A percentile compares a stretch with the other conserved stretches of the same genome.
Conservation (phyloP, 2,113 vertebrate genomes). For the Craseonycteris thonglongyai region DNA sequence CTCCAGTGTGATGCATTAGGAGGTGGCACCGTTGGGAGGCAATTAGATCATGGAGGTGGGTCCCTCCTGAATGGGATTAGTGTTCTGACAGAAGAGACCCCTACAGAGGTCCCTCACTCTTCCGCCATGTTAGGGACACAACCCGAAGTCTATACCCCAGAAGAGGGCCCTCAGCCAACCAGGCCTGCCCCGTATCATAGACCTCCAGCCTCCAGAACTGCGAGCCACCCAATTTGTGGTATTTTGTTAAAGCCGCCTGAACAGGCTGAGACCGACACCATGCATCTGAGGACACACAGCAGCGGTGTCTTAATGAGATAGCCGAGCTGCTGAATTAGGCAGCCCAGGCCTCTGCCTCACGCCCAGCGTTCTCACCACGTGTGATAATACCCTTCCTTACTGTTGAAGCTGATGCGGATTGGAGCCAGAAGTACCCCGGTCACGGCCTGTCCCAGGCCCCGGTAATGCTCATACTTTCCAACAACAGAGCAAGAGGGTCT, state of each 20-base stretch:
- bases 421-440: not conserved
- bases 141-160: not conserved
- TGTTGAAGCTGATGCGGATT: not conserved
- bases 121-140: accelerated
- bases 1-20: not conserved
- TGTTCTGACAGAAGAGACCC: not conserved
- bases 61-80: not conserved
- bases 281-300: not conserved
- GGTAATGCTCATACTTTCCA: not conserved
- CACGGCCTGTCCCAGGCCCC: not conserved
- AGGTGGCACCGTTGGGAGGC: not conserved
- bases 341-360: too few species aligned
- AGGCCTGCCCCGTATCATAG: not conserved
- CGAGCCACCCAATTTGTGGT: not conserved
- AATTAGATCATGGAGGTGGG: not conserved
- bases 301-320: too few species aligned
- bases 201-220: not conserved
- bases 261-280: not conserved
- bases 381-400: not conserved
- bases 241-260: not conserved
- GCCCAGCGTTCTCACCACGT: not conserved
- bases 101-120: not conserved
- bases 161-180: not conserved
- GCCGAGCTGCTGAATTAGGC: not conserved
- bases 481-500: not conserved